Evolutionary conservation across 2,113 vertebrate species (phyloP).

Genomic region (Sciurus niger): DNA sequence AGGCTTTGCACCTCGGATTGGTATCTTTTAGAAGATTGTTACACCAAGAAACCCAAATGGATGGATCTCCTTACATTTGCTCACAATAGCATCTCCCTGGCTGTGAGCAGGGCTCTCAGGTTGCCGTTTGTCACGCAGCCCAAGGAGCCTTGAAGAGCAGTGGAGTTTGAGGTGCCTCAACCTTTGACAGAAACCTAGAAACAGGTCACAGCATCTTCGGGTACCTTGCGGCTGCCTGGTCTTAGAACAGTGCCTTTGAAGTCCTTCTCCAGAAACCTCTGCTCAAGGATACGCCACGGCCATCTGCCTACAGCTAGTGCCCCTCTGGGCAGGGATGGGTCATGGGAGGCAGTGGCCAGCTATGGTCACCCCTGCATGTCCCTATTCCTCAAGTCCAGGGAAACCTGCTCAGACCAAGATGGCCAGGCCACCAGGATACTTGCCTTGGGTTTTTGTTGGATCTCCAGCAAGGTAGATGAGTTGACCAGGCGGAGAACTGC

Average conservation of each 20-base stretch:
- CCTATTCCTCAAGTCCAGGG: not conserved
- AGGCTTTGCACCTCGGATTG: too few species aligned
- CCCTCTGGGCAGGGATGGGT: not conserved
- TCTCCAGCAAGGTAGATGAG: not conserved
- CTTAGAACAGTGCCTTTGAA: not conserved
- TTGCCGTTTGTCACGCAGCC: not conserved
- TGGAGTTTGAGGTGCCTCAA: not conserved
- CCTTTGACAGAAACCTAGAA: not conserved
- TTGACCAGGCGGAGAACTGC: not conserved
- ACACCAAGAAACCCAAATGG: too few species aligned
- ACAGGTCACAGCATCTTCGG: not conserved
- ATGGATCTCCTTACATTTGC: too few species aligned
- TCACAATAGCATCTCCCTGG: too few species aligned
- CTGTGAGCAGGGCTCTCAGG: accelerated
- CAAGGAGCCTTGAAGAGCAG: not conserved
- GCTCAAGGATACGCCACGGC: not conserved
- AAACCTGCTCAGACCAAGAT: not conserved
- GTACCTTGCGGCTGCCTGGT: not conserved
- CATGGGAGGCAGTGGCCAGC: accelerated
- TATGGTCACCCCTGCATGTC: not conserved
- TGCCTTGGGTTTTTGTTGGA: not conserved
- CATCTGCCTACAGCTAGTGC: not conserved
- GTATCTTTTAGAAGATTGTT: too few species aligned
- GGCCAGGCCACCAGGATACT: not conserved
- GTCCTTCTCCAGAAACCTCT: not conserved